phyloP scores from a whole-genome alignment of 2,888 invertebrate genomes.

The Glaucopsyche alexis region DNA sequence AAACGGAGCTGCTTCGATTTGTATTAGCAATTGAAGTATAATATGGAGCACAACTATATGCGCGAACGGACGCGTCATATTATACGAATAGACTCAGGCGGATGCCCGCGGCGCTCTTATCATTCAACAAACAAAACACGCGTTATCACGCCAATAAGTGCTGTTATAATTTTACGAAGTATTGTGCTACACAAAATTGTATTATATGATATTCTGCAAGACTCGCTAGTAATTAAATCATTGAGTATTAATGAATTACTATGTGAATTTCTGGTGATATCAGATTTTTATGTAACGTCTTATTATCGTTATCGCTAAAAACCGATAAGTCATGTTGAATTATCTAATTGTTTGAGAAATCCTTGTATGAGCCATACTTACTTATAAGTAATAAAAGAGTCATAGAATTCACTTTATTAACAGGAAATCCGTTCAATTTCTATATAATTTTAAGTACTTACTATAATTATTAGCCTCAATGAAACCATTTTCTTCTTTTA shows the following conservation, averaged over 20 bases:
- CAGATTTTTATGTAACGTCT: not conserved
- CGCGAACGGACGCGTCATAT: conserved; percentile 63
- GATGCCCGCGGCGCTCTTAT: conserved; percentile 51
- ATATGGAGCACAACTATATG: conserved; percentile 58
- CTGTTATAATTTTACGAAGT: not conserved
- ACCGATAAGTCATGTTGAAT: not conserved
- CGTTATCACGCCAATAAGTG: not conserved
- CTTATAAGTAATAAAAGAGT: not conserved
- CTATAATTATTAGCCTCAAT: not conserved
- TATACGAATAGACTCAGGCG: conserved; percentile 53
- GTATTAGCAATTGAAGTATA: conserved; percentile 53
- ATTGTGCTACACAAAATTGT: not conserved
- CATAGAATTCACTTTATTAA: not conserved
- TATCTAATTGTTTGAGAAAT: not conserved
- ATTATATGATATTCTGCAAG: not conserved
- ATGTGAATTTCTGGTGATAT: not conserved
- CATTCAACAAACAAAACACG: conserved; percentile 34
- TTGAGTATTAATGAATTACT: not conserved
- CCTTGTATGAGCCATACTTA: not conserved
- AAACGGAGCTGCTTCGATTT: conserved; percentile 49
- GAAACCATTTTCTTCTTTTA: too few species aligned
- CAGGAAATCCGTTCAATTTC: not conserved
- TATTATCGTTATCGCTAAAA: not conserved
- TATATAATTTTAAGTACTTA: not conserved
- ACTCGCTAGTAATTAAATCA: not conserved